Percentiles rank a stretch among this genome's conserved stretches.
Conservation (phyloP, 2,888 invertebrate genomes). For the Lacanobia wlatinum region DNA sequence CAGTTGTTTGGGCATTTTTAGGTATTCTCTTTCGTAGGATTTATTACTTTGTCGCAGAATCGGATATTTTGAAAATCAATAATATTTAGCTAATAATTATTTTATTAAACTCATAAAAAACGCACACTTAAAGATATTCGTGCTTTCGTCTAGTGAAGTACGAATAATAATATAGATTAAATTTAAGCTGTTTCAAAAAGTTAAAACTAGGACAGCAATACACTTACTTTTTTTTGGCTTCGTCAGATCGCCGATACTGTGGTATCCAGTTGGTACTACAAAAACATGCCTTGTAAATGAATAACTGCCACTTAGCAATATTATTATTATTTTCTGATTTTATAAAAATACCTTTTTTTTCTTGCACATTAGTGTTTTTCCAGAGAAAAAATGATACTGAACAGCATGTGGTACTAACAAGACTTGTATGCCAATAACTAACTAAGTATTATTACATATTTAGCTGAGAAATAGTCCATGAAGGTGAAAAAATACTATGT, state of each 20-base stretch:
- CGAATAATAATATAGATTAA: background rate
- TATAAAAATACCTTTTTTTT: background rate
- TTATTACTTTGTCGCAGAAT: background rate
- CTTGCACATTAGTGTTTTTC: background rate
- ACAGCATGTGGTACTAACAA: background rate
- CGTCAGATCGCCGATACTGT: background rate
- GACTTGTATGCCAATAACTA: background rate
- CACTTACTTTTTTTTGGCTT: too few relatives aligned
- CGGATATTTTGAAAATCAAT: too few relatives aligned
- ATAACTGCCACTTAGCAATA: background rate
- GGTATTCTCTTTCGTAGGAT: too few relatives aligned
- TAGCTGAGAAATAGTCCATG: conserved; percentile 8
- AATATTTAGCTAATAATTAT: background rate
- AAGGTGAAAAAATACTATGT: conserved; percentile 3
- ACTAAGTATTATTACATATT: background rate
- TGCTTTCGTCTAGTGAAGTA: too few relatives aligned
- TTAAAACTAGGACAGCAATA: background rate
- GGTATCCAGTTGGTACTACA: background rate
- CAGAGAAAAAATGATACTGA: background rate
- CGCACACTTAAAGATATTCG: too few relatives aligned
- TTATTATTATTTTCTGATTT: background rate
- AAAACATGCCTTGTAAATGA: background rate
- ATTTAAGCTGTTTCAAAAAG: too few relatives aligned
- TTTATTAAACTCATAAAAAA: too few relatives aligned
- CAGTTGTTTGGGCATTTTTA: too few relatives aligned